Evolutionary conservation across 1,140 invertebrate species (phyloP), one percentile per base, ranked within the genome.

Genomic region (Ylistrum balloti): DNA sequence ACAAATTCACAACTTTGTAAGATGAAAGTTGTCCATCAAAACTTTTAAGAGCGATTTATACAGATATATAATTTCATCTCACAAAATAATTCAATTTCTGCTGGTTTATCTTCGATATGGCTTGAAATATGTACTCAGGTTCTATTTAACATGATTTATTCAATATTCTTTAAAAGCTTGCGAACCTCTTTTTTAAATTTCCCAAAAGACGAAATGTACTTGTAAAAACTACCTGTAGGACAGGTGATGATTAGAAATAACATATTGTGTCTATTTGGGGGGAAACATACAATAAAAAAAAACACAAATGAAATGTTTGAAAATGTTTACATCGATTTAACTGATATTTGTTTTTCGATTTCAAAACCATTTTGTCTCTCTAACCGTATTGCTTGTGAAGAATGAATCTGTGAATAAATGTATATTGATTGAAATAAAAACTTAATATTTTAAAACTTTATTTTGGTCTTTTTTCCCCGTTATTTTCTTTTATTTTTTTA

Each of bases 381-480:
- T 74, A 28, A 74, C 56, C 9, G 28, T 74, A 17, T 74, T 74
- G 56, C 5, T 74, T 74, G 56, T 28, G 22, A 17, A 5, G 56
- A 74, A 74, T 74, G 56, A 74, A 74, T 74, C 56, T 74, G 56
- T 74, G 56, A 74, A 74, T 74, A 74, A n/a, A 74, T 74, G 56
- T 74, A 74, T 74, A 74, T 74, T n/a, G 56, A 74, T 74, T 28
- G 56, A 28, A 74, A 74, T 74, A 74, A 74, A 74, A 74, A 74
- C 5, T 74, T 22, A 74, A 74, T 28, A 74, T 74, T 74, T 74
- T 17, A 74, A 74, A 45, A 9, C 13, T 13, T 45, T 45, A 45
- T 45, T 45, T 45, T 17, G 41, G n/a, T n/a, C n/a, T n/a, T n/a
- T n/a, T n/a, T n/a, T n/a, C n/a, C n/a, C n/a, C n/a, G n/a, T n/a